Percentiles rank a stretch among this genome's conserved stretches.
phyloP scores from a whole-genome alignment of 2,113 vertebrate species.

The Melanocharis versteri region DNA sequence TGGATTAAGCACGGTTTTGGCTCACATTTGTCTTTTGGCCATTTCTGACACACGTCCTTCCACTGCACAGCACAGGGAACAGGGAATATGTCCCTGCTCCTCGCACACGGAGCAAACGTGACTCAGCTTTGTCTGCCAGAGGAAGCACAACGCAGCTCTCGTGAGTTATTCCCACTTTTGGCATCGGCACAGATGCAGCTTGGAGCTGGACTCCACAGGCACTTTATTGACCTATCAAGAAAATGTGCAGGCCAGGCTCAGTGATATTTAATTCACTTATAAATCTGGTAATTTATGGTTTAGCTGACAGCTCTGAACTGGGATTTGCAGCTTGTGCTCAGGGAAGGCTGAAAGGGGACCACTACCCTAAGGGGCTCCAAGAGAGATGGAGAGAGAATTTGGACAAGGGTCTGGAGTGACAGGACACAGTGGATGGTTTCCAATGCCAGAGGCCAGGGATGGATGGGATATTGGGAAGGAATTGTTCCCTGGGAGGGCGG shows the following conservation, averaged over 20 bases:
- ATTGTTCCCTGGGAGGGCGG: neutral
- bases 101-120: neutral
- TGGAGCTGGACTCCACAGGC: neutral
- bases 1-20: neutral
- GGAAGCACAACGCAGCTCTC: accelerated
- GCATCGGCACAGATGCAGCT: neutral
- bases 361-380: neutral
- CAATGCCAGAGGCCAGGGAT: neutral
- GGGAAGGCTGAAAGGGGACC: neutral
- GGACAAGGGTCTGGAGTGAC: neutral
- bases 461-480: neutral
- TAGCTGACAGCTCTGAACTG: neutral
- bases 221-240: neutral
- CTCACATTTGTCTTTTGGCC: neutral
- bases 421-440: neutral
- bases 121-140: neutral
- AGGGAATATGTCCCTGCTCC: neutral
- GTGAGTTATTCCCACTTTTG: neutral
- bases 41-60: neutral
- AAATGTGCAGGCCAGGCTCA: neutral
- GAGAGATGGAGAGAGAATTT: neutral
- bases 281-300: constrained; percentile 19
- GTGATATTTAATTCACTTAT: neutral
- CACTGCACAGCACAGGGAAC: neutral
- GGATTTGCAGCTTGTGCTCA: neutral